Percentiles rank a stretch among this genome's conserved stretches.
phyloP scores from a whole-genome alignment of 1,140 invertebrate genomes.

The Bathynomus jamesi region DNA sequence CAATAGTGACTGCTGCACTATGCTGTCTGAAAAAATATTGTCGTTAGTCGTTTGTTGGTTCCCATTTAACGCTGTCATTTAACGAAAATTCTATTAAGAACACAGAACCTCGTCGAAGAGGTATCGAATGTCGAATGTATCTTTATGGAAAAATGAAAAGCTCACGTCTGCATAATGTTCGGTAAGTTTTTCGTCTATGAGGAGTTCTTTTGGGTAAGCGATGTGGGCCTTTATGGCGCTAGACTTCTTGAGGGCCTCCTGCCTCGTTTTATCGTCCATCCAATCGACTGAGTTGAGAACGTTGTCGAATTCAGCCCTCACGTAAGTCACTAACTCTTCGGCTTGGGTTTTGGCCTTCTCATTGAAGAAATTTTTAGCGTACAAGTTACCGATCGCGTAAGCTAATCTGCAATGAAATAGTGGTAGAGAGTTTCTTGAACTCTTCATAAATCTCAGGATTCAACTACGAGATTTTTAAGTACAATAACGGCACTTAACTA shows the following conservation, averaged over 20 bases:
- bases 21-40: too few species aligned
- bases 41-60: too few species aligned
- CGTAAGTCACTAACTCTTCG: slow-evolving; percentile 38
- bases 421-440: neutral
- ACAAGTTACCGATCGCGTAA: slow-evolving; percentile 39
- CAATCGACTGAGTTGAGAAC: slow-evolving; percentile 36
- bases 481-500: too few species aligned
- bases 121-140: too few species aligned
- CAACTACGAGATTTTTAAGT: too few species aligned
- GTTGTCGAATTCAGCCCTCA: slow-evolving; percentile 36
- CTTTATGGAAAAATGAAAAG: too few species aligned
- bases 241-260: slow-evolving; percentile 62
- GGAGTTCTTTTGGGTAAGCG: slow-evolving; percentile 71
- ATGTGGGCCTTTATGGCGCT: slow-evolving; percentile 66
- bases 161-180: slow-evolving; percentile 58
- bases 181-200: slow-evolving; percentile 63
- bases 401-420: slow-evolving; percentile 20
- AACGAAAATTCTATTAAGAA: too few species aligned
- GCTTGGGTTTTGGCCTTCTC: slow-evolving; percentile 36
- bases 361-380: slow-evolving; percentile 38
- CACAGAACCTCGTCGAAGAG: too few species aligned
- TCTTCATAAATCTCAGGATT: neutral
- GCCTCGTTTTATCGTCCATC: slow-evolving; percentile 42
- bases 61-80: too few species aligned
- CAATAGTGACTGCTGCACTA: too few species aligned